These are phyloP conservation scores for Leptinotarsa defecta DNA, from an alignment of 1,140 invertebrate genomes.

Conservation along the genomic window DNA sequence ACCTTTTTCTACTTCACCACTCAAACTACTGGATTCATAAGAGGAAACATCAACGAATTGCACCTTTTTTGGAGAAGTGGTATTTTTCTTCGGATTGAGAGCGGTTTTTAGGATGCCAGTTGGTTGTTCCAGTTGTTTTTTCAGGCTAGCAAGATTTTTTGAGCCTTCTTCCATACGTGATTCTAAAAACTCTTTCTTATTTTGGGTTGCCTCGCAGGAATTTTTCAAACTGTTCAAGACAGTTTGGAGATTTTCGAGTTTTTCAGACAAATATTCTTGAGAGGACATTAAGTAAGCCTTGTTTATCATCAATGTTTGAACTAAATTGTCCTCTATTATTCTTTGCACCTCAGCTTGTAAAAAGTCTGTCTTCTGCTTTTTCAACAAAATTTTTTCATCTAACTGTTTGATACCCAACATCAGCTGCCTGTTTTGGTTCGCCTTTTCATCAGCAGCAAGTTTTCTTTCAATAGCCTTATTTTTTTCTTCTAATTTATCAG, in stretches of 20 bases:
- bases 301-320: neutral
- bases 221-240: neutral
- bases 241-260: neutral
- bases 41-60: neutral
- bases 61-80: neutral
- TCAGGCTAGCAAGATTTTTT: neutral
- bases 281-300: neutral
- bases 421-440: neutral
- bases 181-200: neutral
- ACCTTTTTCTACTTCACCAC: neutral
- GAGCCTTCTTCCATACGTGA: neutral
- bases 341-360: neutral
- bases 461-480: neutral
- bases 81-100: neutral
- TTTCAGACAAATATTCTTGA: neutral
- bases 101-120: neutral
- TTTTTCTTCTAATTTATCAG: neutral
- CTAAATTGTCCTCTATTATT: neutral
- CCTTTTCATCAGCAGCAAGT: neutral
- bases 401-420: neutral
- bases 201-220: neutral
- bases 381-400: neutral
- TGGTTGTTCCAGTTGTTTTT: neutral
- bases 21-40: neutral
- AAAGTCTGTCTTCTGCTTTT: neutral